Evolutionary conservation across 2,797 vertebrate genomes (phyloP), one percentile per base, ranked within the genome.

Genomic region (Gephyroberyx darwinii): DNA sequence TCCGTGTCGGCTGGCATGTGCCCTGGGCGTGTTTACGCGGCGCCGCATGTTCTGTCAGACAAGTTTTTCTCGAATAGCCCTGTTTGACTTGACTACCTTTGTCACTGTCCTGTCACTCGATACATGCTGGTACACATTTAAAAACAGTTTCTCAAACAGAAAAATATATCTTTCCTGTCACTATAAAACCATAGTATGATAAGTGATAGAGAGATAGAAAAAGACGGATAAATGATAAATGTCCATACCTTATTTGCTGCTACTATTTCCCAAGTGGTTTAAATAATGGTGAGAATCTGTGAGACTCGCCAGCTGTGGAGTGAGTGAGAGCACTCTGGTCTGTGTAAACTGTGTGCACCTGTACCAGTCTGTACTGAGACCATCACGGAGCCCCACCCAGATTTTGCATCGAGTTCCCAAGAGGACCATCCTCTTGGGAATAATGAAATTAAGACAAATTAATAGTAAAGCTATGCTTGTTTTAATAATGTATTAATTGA

Each of bases 31-130:
- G 72, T 71, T 71, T 20, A 10, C n/a, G 26, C 8, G 1, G 0
- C 37, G 2, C 8, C 3, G 19, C 1, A 1, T 8, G 0, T 45
- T 73, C n/a, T 33, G 87, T 83, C 65, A 52, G 70, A 85, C 88
- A n/a, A 79, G 90, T 92, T 91, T 89, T 89, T 90, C 90, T 74
- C 64, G 88, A 73, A 17, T 22, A 0, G 7, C 3, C 72, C 31
- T 12, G 71, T 66, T 51, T 59, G n/a, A 31, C 69, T 20, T 4
- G 8, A 14, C 22, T 41, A 13, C 17, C 31, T 22, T 7, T n/a
- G 14, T 14, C 20, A 12, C 12, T 1, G 16, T 12, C 19, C 4
- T 54, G 31, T 57, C 9, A 55, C 0, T 37, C 8, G 9, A 16
- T 33, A 13, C 7, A 17, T 8, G 7, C 45, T 2, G 19, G 17